Evolutionary conservation across 2,113 vertebrate species (phyloP).

Genomic region (Elanoides forficatus): DNA sequence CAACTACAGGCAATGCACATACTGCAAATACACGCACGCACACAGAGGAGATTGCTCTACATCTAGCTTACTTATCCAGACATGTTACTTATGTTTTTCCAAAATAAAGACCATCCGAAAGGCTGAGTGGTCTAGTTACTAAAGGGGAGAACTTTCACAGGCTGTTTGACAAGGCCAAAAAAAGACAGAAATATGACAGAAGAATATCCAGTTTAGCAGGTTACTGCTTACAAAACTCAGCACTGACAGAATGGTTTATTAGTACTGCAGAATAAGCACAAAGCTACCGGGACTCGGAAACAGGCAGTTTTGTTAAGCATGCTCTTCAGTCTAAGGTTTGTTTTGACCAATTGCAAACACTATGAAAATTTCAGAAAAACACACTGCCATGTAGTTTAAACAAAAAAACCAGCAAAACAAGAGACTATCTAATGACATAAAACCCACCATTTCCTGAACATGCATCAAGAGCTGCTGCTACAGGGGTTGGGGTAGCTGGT

Average conservation of each 20-base stretch:
- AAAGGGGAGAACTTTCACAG: neutral
- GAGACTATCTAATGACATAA: constrained; percentile 67
- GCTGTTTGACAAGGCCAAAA: neutral
- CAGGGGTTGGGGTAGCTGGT: constrained; percentile 83
- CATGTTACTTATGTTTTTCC: constrained; percentile 9
- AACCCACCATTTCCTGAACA: constrained; percentile 99
- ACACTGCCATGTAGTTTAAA: constrained; percentile 69
- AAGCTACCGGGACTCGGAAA: constrained; percentile 4
- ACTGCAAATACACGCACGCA: constrained; percentile 7
- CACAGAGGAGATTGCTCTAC: neutral
- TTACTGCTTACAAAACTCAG: neutral
- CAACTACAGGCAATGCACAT: constrained; percentile 57
- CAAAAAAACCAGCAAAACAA: constrained; percentile 40
- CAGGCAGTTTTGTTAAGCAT: constrained; percentile 65
- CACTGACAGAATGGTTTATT: neutral
- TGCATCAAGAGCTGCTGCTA: constrained; percentile 90
- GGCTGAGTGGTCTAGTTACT: neutral
- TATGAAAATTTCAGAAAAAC: constrained; percentile 40
- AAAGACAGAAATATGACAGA: neutral
- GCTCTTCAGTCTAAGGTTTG: constrained; percentile 57
- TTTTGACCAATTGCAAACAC: constrained; percentile 31
- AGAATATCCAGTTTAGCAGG: neutral
- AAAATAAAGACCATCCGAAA: constrained; percentile 9
- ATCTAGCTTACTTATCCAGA: neutral
- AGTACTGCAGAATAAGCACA: constrained; percentile 6